Conservation (phyloP, 2,113 vertebrate genomes). For the Eudyptes chrysolophus region DNA sequence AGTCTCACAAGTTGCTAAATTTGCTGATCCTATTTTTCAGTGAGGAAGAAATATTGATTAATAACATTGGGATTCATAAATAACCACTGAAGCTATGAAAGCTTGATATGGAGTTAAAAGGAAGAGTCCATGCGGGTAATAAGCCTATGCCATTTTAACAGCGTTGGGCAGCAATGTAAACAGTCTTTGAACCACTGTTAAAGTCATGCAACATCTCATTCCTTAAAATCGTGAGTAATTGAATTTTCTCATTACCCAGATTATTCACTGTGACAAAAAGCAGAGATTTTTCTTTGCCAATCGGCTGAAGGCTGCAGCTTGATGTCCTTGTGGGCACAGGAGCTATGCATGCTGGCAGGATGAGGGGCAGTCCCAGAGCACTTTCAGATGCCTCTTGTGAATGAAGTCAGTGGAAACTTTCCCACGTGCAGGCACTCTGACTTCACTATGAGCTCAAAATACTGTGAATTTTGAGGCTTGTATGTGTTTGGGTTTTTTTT, state of each 20-base stretch:
- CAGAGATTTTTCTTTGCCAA: neutral
- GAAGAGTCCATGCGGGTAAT: neutral
- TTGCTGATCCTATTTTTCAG: neutral
- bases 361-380: too few relatives aligned
- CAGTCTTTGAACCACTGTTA: neutral
- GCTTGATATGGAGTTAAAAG: neutral
- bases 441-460: neutral
- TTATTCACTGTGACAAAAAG: too few relatives aligned
- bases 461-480: too few relatives aligned
- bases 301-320: fast-evolving
- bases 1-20: neutral
- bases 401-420: neutral
- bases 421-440: neutral
- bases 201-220: neutral
- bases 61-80: neutral
- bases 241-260: neutral
- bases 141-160: neutral
- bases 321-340: neutral
- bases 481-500: fast-evolving
- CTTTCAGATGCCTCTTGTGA: neutral
- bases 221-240: neutral
- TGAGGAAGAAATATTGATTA: neutral
- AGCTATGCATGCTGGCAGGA: fast-evolving
- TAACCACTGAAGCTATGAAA: neutral
- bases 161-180: fast-evolving